These are phyloP conservation scores for Cnemophilus loriae DNA, from an alignment of 2,113 vertebrate genomes.

Conservation along the genomic window DNA sequence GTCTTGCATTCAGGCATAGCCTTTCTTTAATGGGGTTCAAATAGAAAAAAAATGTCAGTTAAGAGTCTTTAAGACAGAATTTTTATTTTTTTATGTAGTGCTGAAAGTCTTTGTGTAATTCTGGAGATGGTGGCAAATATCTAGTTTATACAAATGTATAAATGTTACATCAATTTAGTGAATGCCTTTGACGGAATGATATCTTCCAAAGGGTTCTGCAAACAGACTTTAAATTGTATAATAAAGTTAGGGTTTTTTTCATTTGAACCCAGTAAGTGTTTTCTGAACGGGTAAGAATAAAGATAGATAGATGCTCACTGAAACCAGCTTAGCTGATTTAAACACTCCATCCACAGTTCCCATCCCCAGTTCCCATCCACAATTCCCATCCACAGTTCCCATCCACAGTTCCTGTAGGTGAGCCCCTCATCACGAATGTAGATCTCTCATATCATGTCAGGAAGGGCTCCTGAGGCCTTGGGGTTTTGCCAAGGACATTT, in stretches of 20 bases:
- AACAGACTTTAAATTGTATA: not conserved
- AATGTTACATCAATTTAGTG: not conserved
- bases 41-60: not conserved
- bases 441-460: not conserved
- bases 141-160: not conserved
- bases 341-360: not conserved
- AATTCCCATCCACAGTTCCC: not conserved
- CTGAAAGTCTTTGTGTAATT: not conserved
- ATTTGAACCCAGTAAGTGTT: not conserved
- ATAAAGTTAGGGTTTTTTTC: not conserved
- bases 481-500: not conserved
- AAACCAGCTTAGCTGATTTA: not conserved
- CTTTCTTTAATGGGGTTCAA: not conserved
- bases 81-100: not conserved
- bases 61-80: not conserved
- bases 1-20: not conserved
- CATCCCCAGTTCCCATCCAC: not conserved
- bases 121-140: not conserved
- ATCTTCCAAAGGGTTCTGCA: not conserved
- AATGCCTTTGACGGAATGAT: not conserved
- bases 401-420: fast-evolving
- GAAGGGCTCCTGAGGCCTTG: not conserved
- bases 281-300: not conserved
- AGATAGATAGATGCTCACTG: fast-evolving
- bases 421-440: fast-evolving